Percentiles rank a stretch among this genome's conserved stretches.
Evolutionary conservation across 2,113 vertebrate species (phyloP).

Genomic region (Percina caprodes): DNA sequence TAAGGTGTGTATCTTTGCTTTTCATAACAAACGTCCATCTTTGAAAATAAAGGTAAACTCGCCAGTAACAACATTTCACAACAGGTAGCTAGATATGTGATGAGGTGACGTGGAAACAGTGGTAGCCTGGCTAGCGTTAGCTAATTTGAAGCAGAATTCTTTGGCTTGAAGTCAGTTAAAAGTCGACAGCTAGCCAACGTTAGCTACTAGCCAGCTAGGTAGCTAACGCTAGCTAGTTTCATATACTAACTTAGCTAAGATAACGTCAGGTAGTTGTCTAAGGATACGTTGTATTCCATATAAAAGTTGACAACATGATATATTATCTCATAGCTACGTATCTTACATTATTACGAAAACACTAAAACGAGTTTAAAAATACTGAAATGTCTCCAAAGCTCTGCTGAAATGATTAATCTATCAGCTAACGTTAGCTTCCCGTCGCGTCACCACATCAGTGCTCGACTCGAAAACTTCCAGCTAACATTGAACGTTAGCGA

Average conservation of each 20-base stretch:
- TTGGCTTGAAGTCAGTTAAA: conserved; percentile 69
- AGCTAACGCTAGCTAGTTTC: conserved; percentile 48
- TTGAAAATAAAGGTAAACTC: not conserved
- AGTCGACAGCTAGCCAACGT: conserved; percentile 54
- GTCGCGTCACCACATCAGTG: conserved; percentile 79
- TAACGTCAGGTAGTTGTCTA: conserved; percentile 21
- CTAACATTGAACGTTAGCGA: conserved; percentile 24
- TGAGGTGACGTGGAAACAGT: conserved; percentile 57
- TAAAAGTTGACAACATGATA: conserved; percentile 43
- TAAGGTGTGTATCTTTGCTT: conserved; percentile 43
- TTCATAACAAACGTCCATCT: conserved; percentile 17
- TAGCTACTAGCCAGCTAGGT: conserved; percentile 58
- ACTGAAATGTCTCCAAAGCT: conserved; percentile 17
- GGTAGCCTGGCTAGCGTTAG: conserved; percentile 40
- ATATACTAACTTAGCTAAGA: conserved; percentile 38
- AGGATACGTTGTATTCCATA: not conserved
- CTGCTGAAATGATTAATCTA: conserved; percentile 34
- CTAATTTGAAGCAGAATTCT: conserved; percentile 65
- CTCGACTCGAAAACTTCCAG: conserved; percentile 59
- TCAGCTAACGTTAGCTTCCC: conserved; percentile 72
- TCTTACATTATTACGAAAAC: conserved; percentile 1
- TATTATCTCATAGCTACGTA: not conserved
- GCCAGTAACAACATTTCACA: not conserved
- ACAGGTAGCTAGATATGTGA: not conserved
- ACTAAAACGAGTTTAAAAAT: conserved; percentile 2